Conservation (phyloP, 2,113 vertebrate species). For the Atherinomorus stipes region DNA sequence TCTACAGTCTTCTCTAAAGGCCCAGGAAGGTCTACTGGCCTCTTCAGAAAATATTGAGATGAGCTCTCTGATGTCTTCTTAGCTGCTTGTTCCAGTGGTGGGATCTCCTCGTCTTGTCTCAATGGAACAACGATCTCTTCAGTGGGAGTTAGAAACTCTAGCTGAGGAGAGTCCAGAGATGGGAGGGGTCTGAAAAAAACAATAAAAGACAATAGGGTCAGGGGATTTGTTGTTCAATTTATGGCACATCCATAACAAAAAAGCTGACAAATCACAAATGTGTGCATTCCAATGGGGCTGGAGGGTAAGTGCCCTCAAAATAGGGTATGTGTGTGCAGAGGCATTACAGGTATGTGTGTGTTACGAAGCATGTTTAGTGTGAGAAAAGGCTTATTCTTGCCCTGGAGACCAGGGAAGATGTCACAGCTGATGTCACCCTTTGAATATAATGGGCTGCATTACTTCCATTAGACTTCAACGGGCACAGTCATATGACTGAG, state of each 20-base stretch:
- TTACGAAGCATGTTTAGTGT: slow-evolving; percentile 32
- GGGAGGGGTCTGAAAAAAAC: slow-evolving; percentile 75
- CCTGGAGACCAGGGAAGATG: slow-evolving; percentile 76
- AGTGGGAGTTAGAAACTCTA: slow-evolving; percentile 73
- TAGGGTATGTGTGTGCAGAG: slow-evolving; percentile 26
- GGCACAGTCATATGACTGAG: slow-evolving; percentile 58
- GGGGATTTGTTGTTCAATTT: slow-evolving; percentile 55
- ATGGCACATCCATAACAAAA: slow-evolving; percentile 48
- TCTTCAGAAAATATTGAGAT: slow-evolving; percentile 19
- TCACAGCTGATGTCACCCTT: slow-evolving; percentile 84
- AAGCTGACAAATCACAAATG: slow-evolving; percentile 57
- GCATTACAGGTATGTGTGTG: slow-evolving; percentile 35
- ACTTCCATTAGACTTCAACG: slow-evolving; percentile 61
- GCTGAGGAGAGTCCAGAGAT: slow-evolving; percentile 75
- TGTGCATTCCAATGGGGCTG: neutral
- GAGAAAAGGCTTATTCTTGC: slow-evolving; percentile 79
- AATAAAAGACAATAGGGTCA: slow-evolving; percentile 41
- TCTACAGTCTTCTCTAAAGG: slow-evolving; percentile 39
- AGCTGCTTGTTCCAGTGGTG: slow-evolving; percentile 9
- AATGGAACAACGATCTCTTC: slow-evolving; percentile 65
- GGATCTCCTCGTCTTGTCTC: slow-evolving; percentile 44
- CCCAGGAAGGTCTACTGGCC: slow-evolving; percentile 44
- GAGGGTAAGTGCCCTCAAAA: neutral
- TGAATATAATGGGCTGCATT: slow-evolving; percentile 76
- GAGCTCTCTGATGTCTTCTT: slow-evolving; percentile 37